Conservation (phyloP, 2,888 invertebrate species). For the Portevinia maculata region DNA sequence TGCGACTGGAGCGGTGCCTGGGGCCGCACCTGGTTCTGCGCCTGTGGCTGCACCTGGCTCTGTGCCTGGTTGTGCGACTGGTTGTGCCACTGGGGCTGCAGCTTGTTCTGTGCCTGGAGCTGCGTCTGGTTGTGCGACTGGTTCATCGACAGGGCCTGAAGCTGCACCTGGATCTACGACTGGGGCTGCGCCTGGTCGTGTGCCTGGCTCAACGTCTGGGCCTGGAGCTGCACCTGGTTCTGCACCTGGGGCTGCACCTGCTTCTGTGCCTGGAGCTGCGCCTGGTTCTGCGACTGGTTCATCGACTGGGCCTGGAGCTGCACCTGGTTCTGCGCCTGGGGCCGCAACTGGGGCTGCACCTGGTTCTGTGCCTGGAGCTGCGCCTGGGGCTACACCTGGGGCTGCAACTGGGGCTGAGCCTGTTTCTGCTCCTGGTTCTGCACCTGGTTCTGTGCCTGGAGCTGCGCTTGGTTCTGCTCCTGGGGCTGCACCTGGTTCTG, state of each 20-base stretch:
- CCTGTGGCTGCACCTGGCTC: constrained; percentile 5
- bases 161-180: background rate
- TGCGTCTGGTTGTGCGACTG: constrained; percentile 2
- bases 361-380: too few relatives aligned
- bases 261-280: background rate
- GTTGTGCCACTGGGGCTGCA: constrained; percentile 1
- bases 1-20: too few relatives aligned
- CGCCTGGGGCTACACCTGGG: too few relatives aligned
- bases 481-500: too few relatives aligned
- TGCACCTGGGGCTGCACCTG: background rate
- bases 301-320: background rate
- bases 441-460: too few relatives aligned
- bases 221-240: background rate
- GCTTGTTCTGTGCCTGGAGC: constrained; percentile 13
- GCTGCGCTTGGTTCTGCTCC: too few relatives aligned
- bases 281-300: background rate
- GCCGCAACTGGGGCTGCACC: background rate
- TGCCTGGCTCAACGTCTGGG: constrained; percentile 7
- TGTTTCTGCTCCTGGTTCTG: too few relatives aligned
- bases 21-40: background rate
- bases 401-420: too few relatives aligned
- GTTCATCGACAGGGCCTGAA: background rate
- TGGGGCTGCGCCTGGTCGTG: constrained; percentile 11
- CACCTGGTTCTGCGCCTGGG: background rate
- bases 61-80: constrained; percentile 2